Evolutionary conservation across 2,113 vertebrate species (phyloP).

Genomic region (Dendropsophus ebraccatus): DNA sequence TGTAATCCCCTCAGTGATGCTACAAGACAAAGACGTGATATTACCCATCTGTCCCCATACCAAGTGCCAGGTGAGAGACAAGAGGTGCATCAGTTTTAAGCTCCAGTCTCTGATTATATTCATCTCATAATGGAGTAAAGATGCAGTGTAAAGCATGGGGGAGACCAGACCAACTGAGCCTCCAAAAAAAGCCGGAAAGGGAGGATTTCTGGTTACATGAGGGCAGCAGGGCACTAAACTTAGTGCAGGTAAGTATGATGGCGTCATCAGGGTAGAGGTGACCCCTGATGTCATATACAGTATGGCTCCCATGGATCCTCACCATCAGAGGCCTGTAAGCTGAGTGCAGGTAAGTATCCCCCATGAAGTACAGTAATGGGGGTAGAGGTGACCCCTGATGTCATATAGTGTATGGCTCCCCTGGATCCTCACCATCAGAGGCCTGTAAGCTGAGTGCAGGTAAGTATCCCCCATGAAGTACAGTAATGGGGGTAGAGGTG

Average conservation of each 20-base stretch:
- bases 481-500: neutral
- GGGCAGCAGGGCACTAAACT: too few species aligned
- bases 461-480: too few species aligned
- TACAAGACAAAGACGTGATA: conserved; percentile 64
- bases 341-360: neutral
- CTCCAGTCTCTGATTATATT: neutral
- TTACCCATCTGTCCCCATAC: neutral
- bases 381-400: neutral
- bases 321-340: neutral
- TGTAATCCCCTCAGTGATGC: conserved; percentile 91
- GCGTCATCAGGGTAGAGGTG: neutral
- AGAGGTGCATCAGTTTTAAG: neutral
- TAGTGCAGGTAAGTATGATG: too few species aligned
- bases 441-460: neutral
- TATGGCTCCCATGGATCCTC: too few species aligned
- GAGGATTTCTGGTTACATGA: too few species aligned
- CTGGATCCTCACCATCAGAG: conserved; percentile 72
- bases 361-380: too few species aligned
- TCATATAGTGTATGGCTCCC: too few species aligned
- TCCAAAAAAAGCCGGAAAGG: too few species aligned
- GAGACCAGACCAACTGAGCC: too few species aligned
- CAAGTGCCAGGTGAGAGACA: too few species aligned
- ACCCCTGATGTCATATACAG: too few species aligned
- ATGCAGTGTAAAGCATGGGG: neutral
- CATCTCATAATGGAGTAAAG: neutral